Conservation (phyloP, 1,140 invertebrate genomes). For the Drosophila kikkawai region DNA sequence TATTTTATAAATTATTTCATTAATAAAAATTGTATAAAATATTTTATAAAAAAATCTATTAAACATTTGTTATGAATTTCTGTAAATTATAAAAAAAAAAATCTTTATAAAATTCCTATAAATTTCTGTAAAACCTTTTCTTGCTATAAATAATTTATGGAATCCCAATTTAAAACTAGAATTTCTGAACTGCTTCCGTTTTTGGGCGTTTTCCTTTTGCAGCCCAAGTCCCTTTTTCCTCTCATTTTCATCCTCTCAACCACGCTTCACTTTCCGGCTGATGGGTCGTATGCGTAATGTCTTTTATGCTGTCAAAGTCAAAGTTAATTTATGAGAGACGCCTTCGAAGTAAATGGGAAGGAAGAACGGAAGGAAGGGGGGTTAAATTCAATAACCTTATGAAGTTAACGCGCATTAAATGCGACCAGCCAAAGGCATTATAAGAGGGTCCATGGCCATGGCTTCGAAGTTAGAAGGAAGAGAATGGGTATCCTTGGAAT, state of each 20-base stretch:
- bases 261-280: conserved; percentile 5
- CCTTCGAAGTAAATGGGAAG: conserved; percentile 36
- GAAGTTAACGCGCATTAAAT: conserved; percentile 75
- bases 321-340: conserved; percentile 65
- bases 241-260: background rate
- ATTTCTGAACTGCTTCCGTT: conserved; percentile 25
- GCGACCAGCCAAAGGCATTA: conserved; percentile 30
- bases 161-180: conserved; percentile 28
- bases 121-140: background rate
- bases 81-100: too few relatives aligned
- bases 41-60: too few relatives aligned
- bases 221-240: background rate
- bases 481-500: background rate
- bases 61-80: too few relatives aligned
- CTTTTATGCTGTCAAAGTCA: conserved; percentile 74
- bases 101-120: background rate
- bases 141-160: conserved; percentile 11
- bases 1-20: too few relatives aligned
- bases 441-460: background rate
- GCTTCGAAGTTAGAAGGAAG: background rate
- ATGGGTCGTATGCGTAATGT: conserved; percentile 71
- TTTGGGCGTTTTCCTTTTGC: background rate
- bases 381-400: conserved; percentile 75
- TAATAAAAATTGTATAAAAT: too few relatives aligned
- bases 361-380: background rate